phyloP scores from a whole-genome alignment of 2,797 vertebrate species.

The Hybognathus amarus region DNA sequence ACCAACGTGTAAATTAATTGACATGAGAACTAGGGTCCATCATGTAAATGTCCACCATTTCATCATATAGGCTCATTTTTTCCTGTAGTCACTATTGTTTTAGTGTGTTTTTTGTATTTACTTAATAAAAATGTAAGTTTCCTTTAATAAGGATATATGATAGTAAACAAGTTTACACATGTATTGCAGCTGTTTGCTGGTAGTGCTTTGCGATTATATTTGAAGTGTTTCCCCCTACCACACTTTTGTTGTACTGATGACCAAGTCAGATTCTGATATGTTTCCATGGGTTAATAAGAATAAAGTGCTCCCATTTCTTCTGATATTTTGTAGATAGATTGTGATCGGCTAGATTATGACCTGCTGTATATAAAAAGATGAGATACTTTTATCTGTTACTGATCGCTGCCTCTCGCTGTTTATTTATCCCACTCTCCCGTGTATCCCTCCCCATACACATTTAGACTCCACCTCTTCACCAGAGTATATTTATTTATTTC shows the following conservation, averaged over 20 bases:
- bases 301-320: conserved; percentile 9
- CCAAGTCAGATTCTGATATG: neutral
- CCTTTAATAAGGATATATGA: neutral
- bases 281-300: neutral
- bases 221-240: neutral
- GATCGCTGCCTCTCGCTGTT: conserved; percentile 21
- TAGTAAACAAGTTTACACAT: neutral
- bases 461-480: neutral
- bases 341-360: neutral
- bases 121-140: too few relatives aligned
- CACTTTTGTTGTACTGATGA: neutral
- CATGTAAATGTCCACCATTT: neutral
- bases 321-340: conserved; percentile 30
- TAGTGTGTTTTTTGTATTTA: neutral
- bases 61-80: neutral
- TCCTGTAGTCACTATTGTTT: neutral
- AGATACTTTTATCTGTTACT: conserved; percentile 58
- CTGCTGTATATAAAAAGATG: neutral
- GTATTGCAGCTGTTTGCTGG: neutral
- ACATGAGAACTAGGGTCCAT: neutral
- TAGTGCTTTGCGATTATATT: neutral
- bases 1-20: too few relatives aligned
- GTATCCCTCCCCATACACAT: neutral
- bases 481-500: conserved; percentile 11
- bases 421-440: conserved; percentile 42